Percentiles rank a stretch among this genome's conserved stretches.
phyloP scores from a whole-genome alignment of 2,888 invertebrate genomes.

The Selenia dentaria region DNA sequence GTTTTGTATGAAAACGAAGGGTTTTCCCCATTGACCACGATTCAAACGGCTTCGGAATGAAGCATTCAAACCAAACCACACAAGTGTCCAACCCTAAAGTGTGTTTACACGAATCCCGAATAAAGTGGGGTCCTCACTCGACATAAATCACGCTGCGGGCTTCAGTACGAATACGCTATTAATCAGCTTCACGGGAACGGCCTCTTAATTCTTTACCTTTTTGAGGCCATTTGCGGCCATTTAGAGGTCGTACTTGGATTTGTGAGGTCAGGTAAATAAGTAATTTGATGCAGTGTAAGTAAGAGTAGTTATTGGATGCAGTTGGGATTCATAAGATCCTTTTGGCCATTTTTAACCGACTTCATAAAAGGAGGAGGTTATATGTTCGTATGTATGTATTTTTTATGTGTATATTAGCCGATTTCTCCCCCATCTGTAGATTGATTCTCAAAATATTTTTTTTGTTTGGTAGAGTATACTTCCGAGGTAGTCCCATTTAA shows the following conservation, averaged over 20 bases:
- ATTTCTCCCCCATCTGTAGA: no score
- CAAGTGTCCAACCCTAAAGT: slow-evolving; percentile 1
- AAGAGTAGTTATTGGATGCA: no score
- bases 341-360: no score
- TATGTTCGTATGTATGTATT: no score
- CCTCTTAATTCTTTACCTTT: slow-evolving; percentile 17
- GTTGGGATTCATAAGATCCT: no score
- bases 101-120: slow-evolving; percentile 7
- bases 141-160: slow-evolving; percentile 1
- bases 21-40: no score
- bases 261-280: neutral
- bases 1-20: no score
- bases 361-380: no score
- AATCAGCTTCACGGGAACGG: neutral
- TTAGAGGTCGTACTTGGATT: slow-evolving; percentile 7
- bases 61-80: neutral
- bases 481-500: no score
- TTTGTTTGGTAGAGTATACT: no score
- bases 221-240: slow-evolving; percentile 11
- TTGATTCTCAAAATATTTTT: no score
- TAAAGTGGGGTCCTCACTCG: slow-evolving; percentile 2
- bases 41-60: neutral
- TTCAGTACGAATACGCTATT: slow-evolving; percentile 2
- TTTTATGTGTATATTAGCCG: no score
- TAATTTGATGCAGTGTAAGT: neutral